Conservation (phyloP, 2,888 invertebrate genomes). For the Alviniconcha strummeri region DNA sequence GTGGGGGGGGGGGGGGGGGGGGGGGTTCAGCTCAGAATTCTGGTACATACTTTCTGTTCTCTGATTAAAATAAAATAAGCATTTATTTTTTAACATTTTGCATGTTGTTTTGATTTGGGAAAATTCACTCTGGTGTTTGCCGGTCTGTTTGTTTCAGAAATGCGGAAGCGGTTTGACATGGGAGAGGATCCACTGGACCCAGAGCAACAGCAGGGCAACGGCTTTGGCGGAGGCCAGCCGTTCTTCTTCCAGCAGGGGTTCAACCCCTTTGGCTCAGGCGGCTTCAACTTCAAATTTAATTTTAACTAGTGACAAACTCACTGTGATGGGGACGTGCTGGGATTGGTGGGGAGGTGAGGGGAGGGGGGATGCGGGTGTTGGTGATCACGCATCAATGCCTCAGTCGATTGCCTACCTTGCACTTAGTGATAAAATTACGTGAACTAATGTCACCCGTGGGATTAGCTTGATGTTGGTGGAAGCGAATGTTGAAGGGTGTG, state of each 20-base stretch:
- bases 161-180: slow-evolving; percentile 92
- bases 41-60: too few relatives aligned
- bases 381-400: background rate
- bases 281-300: slow-evolving; percentile 97
- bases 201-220: slow-evolving; percentile 78
- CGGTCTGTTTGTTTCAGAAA: slow-evolving; percentile 81
- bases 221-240: slow-evolving; percentile 55
- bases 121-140: background rate
- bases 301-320: slow-evolving; percentile 80
- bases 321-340: background rate
- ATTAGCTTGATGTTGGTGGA: too few relatives aligned
- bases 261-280: slow-evolving; percentile 78
- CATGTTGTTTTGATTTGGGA: too few relatives aligned
- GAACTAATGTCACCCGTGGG: too few relatives aligned
- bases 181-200: slow-evolving; percentile 98
- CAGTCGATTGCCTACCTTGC: background rate
- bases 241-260: slow-evolving; percentile 70
- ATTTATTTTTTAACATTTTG: too few relatives aligned
- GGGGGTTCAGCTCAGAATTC: too few relatives aligned
- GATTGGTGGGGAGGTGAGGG: background rate
- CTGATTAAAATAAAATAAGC: too few relatives aligned
- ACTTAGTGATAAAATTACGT: too few relatives aligned
- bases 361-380: background rate
- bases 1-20: too few relatives aligned
- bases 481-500: too few relatives aligned